Evolutionary conservation across 2,113 vertebrate species (phyloP).

Genomic region (Pseudois nayaur): DNA sequence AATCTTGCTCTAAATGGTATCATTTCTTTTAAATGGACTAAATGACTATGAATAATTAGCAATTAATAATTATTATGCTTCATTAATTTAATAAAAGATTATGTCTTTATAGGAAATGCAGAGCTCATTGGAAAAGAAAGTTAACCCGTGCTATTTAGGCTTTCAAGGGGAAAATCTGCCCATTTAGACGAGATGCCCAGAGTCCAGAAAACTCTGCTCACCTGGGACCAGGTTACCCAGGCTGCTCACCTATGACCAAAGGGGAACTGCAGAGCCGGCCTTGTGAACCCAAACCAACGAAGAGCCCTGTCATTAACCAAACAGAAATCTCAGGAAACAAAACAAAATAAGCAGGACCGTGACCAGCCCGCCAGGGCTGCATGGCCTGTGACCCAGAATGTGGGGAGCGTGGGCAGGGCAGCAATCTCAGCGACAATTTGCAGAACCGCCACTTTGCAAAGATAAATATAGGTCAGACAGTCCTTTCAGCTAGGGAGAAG

Average conservation of each 20-base stretch:
- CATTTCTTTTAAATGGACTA: conserved; percentile 58
- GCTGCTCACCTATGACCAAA: not conserved
- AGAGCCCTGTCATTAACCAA: not conserved
- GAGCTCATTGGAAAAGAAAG: conserved; percentile 44
- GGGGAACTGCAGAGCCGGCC: accelerated
- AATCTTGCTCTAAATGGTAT: conserved; percentile 67
- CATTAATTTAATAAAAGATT: conserved; percentile 73
- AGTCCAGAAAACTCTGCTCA: not conserved
- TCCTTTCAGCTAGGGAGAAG: not conserved
- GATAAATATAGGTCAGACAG: not conserved
- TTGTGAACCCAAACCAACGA: not conserved
- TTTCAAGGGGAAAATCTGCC: not conserved
- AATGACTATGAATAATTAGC: conserved; percentile 65
- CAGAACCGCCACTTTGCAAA: not conserved
- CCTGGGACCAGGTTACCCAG: not conserved
- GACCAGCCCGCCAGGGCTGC: not conserved
- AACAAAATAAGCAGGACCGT: not conserved
- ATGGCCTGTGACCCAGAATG: not conserved
- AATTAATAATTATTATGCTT: conserved; percentile 71
- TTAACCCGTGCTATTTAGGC: not conserved
- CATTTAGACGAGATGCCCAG: not conserved
- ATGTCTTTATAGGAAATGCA: conserved; percentile 62
- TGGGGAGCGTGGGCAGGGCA: not conserved
- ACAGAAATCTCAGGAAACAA: not conserved
- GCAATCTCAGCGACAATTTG: not conserved